These are phyloP conservation scores for Protobothrops mucrosquamatus DNA, from an alignment of 2,113 vertebrate genomes.

Conservation along the genomic window DNA sequence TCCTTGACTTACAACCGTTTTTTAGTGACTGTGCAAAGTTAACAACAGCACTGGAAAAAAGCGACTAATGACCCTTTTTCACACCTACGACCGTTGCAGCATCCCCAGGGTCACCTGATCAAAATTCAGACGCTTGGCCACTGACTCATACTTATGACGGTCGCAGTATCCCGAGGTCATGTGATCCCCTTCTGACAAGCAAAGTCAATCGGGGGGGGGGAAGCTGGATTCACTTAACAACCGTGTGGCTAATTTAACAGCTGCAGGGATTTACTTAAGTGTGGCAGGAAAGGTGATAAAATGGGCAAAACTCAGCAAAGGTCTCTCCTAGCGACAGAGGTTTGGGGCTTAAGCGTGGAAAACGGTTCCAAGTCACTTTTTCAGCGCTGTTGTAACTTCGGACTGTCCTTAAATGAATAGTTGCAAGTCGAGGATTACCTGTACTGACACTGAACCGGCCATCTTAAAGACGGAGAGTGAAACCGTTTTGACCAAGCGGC, in stretches of 20 bases:
- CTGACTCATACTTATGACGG: not conserved
- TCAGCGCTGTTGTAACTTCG: not conserved
- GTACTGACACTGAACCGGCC: not conserved
- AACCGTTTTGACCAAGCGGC: not conserved
- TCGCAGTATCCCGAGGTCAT: not conserved
- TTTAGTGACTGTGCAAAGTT: not conserved
- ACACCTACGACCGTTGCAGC: not conserved
- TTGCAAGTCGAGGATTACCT: not conserved
- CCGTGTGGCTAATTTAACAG: too few species aligned
- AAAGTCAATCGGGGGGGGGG: not conserved
- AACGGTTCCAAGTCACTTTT: too few species aligned
- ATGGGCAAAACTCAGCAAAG: not conserved
- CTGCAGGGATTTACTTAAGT: not conserved
- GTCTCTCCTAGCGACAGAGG: not conserved
- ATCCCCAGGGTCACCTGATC: not conserved
- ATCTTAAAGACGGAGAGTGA: not conserved
- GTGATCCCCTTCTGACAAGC: not conserved
- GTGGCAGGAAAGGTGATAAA: not conserved
- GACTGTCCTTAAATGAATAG: not conserved
- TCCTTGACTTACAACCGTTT: not conserved
- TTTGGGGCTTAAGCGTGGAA: not conserved
- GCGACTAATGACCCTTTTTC: not conserved
- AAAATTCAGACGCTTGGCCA: not conserved
- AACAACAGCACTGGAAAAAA: not conserved
- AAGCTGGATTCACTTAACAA: too few species aligned